Percentiles rank a stretch among this genome's conserved stretches.
Evolutionary conservation across 2,113 vertebrate genomes (phyloP).

Genomic region (Albula goreensis): DNA sequence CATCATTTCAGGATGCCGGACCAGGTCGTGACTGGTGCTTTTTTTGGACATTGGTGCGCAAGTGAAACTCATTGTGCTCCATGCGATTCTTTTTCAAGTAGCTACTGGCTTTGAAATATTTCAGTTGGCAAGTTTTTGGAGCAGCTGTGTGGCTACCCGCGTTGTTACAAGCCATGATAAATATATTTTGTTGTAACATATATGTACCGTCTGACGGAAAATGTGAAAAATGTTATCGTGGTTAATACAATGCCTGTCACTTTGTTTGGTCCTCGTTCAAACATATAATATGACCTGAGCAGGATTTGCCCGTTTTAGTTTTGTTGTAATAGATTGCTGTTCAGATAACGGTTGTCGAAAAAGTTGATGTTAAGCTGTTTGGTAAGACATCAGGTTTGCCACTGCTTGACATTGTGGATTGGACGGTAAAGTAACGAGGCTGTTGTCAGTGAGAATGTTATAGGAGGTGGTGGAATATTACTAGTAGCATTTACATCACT

Average conservation of each 20-base stretch:
- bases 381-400: neutral
- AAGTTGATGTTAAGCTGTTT: neutral
- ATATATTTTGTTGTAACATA: neutral
- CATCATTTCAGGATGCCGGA: slow-evolving; percentile 54
- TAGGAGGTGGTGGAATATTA: neutral
- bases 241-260: neutral
- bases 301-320: neutral
- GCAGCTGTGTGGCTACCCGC: neutral
- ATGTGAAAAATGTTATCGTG: neutral
- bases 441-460: neutral
- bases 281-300: slow-evolving; percentile 38
- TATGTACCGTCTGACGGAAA: neutral
- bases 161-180: neutral
- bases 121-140: neutral
- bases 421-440: no score
- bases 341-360: neutral
- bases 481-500: neutral
- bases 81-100: neutral
- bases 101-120: slow-evolving; percentile 1
- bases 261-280: neutral
- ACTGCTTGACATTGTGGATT: neutral
- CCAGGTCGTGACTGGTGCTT: slow-evolving; percentile 60
- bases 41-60: slow-evolving; percentile 35
- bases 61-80: slow-evolving; percentile 25
- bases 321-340: neutral